Evolutionary conservation across 23 tunicate species (phyloP), one percentile per base, ranked within the genome.

Genomic region (Halocynthia aurantium): DNA sequence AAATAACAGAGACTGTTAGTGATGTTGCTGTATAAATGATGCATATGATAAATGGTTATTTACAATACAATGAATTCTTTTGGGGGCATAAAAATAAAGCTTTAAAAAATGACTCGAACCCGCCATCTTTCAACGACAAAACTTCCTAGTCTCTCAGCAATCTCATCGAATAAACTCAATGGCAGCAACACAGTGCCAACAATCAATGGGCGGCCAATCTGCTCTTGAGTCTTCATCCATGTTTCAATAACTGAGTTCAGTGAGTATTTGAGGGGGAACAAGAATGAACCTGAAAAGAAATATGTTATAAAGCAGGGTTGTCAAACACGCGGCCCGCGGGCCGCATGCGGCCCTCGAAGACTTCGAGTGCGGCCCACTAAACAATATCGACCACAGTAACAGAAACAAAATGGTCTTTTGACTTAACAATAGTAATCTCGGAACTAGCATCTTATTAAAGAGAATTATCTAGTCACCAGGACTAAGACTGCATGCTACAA

Each of bases 261-360:
- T 22, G 88, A 71, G 74, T 86, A 73, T 69, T 92, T 92, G 53
- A 92, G 82, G 53, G 98, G 92, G 73, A 92, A 92, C 51, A 92
- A 60, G 68, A 92, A 82, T 8, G 87, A 86, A 8, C 70, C 70
- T 65, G 70, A 10, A 15, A 65, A 20, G 31, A 31, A 31, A 31
- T 58, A 13, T 58, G 63, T 4, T 58, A 58, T 58, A 5, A 58
- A 57, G 62, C 10, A 12, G 62, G 12, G 12, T 57, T 57, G 62
- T 10, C 11, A n/a, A n/a, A n/a, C n/a, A n/a, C n/a, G n/a, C n/a
- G n/a, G n/a, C n/a, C n/a, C n/a, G n/a, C n/a, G n/a, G n/a, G n/a
- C n/a, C n/a, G n/a, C n/a, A n/a, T n/a, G n/a, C n/a, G n/a, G n/a
- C n/a, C n/a, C n/a, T n/a, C n/a, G n/a, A n/a, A n/a, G n/a, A n/a